Base-by-base conservation (phyloP, 1,140 invertebrate species). In the Callitettix versicolor region DNA sequence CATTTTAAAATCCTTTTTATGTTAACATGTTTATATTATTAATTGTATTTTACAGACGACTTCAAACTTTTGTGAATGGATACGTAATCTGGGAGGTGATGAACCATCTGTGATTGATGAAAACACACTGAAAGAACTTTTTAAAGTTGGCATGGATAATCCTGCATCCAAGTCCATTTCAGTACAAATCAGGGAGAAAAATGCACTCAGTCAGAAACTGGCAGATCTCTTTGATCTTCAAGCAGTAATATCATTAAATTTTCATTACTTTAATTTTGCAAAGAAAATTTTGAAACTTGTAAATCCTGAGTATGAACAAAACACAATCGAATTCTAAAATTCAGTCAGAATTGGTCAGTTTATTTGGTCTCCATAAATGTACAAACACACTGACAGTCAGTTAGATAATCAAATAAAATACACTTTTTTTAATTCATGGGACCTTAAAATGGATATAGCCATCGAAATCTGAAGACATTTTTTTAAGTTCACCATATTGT, bases 21-120 rank as follows among this genome's bases (percentile, higher is more conserved):
- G n/a, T n/a, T n/a, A n/a, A n/a, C n/a, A n/a, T n/a, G n/a, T n/a
- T n/a, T n/a, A n/a, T n/a, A n/a, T n/a, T n/a, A n/a, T n/a, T n/a
- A n/a, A n/a, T n/a, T n/a, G n/a, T n/a, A n/a, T n/a, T 34, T 41
- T 50, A 12, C 53, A 62, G 60, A 62, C 60, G 40, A 51, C 58
- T 38, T 42, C 48, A 40, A 41, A 60, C 9, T 62, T 62, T 36
- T 58, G 52, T 22, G 34, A 58, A 12, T 62, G 60, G 60, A 12
- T 57, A 17, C 20, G 40, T 24, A 26, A 46, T 11, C 56, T 59
- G 3, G 60, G 58, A 2, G 60, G 58, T 9, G 50, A 53, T 30
- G 46, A 55, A 26, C 49, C 54, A 17, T 36, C 53, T 4, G 22
- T 24, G 9, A 58, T 62, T 14, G 53, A 53, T 30, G 60, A 62